phyloP scores from a whole-genome alignment of 2,888 invertebrate genomes.

The Alsophila aescularia region DNA sequence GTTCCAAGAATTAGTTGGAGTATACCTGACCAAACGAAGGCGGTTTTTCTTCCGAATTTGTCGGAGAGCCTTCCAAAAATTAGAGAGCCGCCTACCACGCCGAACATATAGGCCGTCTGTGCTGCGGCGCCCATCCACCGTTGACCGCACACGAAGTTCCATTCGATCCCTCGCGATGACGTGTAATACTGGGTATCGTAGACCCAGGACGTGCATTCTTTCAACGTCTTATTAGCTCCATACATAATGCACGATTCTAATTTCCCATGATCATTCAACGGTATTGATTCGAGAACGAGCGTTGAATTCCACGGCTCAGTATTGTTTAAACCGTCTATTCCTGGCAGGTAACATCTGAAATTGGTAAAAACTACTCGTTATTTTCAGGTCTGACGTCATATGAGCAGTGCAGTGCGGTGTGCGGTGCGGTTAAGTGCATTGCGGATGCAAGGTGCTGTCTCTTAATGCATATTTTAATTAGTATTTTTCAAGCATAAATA shows the following conservation, averaged over 20 bases:
- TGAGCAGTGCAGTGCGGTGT: constrained; percentile 31
- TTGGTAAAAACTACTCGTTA: constrained; percentile 28
- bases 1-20: constrained; percentile 88
- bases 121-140: constrained; percentile 93
- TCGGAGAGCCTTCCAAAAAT: constrained; percentile 91
- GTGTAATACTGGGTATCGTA: constrained; percentile 90
- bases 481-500: constrained; percentile 13
- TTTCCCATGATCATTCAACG: constrained; percentile 81
- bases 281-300: constrained; percentile 82
- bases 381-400: background rate
- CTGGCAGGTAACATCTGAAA: constrained; percentile 85
- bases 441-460: constrained; percentile 12
- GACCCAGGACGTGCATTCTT: constrained; percentile 84
- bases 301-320: constrained; percentile 83
- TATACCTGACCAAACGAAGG: constrained; percentile 90
- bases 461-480: background rate
- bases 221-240: constrained; percentile 64
- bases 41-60: constrained; percentile 90
- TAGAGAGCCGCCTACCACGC: constrained; percentile 92
- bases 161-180: constrained; percentile 91
- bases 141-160: constrained; percentile 91
- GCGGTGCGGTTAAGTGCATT: constrained; percentile 18
- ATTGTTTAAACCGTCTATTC: constrained; percentile 80
- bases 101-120: constrained; percentile 92
- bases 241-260: constrained; percentile 87